Conservation (phyloP, 2,113 vertebrate genomes). For the Ia io region DNA sequence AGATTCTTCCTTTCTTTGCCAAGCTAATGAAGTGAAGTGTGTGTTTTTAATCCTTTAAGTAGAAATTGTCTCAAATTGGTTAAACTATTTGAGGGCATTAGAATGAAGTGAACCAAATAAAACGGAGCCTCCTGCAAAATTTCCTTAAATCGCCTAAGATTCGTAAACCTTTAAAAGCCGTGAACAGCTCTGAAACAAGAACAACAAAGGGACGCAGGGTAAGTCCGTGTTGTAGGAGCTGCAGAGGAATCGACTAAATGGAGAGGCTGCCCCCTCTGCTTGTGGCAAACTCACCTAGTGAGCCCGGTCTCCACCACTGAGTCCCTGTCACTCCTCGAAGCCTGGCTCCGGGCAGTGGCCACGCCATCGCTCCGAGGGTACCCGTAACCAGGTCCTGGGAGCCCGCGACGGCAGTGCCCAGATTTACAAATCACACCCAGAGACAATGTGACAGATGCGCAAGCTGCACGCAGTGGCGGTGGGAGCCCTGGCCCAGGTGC, state of each 20-base stretch:
- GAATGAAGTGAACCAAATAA: slow-evolving; percentile 39
- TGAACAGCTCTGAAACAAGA: background rate
- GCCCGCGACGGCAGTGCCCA: background rate
- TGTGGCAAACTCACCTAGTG: background rate
- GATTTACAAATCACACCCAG: background rate
- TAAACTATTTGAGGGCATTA: slow-evolving; percentile 11
- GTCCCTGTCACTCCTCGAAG: background rate
- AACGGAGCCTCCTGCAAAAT: background rate
- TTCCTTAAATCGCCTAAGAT: background rate
- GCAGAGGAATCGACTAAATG: background rate
- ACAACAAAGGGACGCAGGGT: background rate
- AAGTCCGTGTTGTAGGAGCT: background rate
- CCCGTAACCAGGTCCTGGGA: background rate
- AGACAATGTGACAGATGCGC: background rate
- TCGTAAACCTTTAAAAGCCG: background rate
- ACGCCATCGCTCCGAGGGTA: background rate
- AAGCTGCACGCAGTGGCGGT: background rate
- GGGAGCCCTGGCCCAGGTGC: background rate
- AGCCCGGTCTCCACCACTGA: background rate
- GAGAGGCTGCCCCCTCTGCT: background rate
- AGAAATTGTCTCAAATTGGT: slow-evolving; percentile 33
- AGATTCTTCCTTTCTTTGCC: background rate
- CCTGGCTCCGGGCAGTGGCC: background rate
- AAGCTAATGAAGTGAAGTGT: background rate
- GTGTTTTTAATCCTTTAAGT: slow-evolving; percentile 45